Conservation (phyloP, 2,888 invertebrate genomes). For the Venustoraphidia nigricollis region DNA sequence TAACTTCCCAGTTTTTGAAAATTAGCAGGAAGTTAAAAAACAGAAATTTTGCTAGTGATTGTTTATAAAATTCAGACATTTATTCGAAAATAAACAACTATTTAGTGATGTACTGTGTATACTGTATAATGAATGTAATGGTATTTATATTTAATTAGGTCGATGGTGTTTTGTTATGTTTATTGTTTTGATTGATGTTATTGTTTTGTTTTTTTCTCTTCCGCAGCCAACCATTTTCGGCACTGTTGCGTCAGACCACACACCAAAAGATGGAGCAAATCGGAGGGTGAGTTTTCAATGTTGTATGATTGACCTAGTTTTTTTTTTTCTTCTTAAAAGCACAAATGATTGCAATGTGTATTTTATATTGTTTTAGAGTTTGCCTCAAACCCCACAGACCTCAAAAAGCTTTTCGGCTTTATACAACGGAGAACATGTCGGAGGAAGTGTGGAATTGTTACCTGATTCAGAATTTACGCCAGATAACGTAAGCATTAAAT, state of each 20-base stretch:
- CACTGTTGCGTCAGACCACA: slow-evolving; percentile 42
- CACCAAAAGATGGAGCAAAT: slow-evolving; percentile 42
- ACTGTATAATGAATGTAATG: too few species aligned
- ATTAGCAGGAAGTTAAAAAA: too few species aligned
- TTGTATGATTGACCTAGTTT: background rate
- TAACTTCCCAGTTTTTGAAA: too few species aligned
- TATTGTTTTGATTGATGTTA: background rate
- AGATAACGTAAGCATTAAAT: slow-evolving; percentile 25
- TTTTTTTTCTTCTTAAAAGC: too few species aligned
- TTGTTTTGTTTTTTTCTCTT: slow-evolving; percentile 23
- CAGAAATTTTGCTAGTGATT: too few species aligned
- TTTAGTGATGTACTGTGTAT: too few species aligned
- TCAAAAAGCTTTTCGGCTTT: slow-evolving; percentile 23
- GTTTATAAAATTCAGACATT: too few species aligned
- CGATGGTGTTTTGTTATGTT: background rate
- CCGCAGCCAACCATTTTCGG: slow-evolving; percentile 45
- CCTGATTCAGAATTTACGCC: slow-evolving; percentile 23
- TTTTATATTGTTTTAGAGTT: slow-evolving; percentile 30
- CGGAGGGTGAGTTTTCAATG: slow-evolving; percentile 34
- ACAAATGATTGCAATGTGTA: too few species aligned
- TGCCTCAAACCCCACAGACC: slow-evolving; percentile 39
- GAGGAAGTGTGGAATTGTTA: slow-evolving; percentile 17
- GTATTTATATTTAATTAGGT: too few species aligned
- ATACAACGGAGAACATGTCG: slow-evolving; percentile 21
- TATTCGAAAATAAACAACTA: too few species aligned